Conservation (phyloP, 2,113 vertebrate species). For the Tragelaphus scriptus region DNA sequence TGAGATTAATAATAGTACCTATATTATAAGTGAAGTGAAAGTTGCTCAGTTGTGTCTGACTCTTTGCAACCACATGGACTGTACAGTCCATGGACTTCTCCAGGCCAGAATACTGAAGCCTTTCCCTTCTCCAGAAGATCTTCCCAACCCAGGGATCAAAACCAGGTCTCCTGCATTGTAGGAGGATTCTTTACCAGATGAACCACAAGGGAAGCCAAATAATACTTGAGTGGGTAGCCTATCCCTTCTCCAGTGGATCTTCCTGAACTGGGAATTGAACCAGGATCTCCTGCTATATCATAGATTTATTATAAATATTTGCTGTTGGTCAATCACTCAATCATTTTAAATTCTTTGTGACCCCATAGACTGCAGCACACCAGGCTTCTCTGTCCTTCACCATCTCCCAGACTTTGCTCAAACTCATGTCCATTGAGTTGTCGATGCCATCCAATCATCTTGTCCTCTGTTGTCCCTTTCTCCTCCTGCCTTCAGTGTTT, state of each 20-base stretch:
- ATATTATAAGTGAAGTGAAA: neutral
- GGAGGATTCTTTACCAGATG: neutral
- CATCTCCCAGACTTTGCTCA: neutral
- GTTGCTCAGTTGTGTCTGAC: neutral
- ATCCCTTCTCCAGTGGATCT: neutral
- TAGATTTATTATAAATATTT: neutral
- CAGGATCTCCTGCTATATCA: neutral
- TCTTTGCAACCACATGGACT: neutral
- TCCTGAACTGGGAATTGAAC: neutral
- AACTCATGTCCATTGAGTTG: neutral
- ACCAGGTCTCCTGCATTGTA: neutral
- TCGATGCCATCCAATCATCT: neutral
- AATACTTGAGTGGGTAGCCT: neutral
- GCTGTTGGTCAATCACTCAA: neutral
- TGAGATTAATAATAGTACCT: neutral
- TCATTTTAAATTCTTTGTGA: neutral
- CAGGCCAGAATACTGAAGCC: neutral
- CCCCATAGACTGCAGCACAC: neutral
- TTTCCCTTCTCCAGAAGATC: neutral
- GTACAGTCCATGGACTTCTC: neutral
- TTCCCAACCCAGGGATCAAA: neutral
- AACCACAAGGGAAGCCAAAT: neutral
- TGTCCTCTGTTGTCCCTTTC: neutral
- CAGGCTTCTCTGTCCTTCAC: neutral
- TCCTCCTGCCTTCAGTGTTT: neutral